These are phyloP conservation scores for Formica selysi DNA, from an alignment of 1,140 invertebrate species.

Conservation along the genomic window DNA sequence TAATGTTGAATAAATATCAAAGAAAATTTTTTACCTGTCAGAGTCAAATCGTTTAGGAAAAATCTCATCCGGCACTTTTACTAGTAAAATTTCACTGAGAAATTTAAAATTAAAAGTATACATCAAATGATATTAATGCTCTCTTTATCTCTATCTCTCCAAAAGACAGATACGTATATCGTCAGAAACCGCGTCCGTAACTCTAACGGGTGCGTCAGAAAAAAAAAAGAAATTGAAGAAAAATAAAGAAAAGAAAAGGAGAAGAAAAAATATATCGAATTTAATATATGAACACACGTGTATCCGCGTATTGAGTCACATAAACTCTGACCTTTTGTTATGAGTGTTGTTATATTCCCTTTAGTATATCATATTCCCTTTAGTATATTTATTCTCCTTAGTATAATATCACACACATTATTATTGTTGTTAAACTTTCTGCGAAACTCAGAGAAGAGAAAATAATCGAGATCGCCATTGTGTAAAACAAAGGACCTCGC, in stretches of 20 bases:
- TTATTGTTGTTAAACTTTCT: slow-evolving; percentile 6
- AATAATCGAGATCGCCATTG: slow-evolving; percentile 26
- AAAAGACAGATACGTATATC: neutral
- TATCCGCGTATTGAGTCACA: neutral
- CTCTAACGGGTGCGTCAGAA: neutral
- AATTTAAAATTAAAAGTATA: slow-evolving; percentile 2
- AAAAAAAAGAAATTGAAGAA: neutral
- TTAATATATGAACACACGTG: slow-evolving; percentile 6
- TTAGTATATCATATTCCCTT: neutral
- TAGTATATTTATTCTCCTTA: neutral
- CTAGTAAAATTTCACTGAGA: neutral
- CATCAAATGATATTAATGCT: slow-evolving; percentile 1
- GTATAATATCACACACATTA: too few relatives aligned
- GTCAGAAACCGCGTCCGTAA: neutral
- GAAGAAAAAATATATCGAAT: neutral
- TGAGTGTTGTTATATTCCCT: too few relatives aligned
- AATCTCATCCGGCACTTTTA: neutral
- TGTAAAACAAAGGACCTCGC: neutral
- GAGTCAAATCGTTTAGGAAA: neutral
- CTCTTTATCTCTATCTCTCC: neutral
- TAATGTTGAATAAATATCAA: neutral
- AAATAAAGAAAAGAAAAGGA: too few relatives aligned
- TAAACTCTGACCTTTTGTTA: slow-evolving; percentile 32
- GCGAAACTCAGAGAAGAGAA: neutral
- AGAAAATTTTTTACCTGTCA: neutral